Base-by-base conservation (phyloP, 1,140 invertebrate genomes). In the Araneus ventricosus region DNA sequence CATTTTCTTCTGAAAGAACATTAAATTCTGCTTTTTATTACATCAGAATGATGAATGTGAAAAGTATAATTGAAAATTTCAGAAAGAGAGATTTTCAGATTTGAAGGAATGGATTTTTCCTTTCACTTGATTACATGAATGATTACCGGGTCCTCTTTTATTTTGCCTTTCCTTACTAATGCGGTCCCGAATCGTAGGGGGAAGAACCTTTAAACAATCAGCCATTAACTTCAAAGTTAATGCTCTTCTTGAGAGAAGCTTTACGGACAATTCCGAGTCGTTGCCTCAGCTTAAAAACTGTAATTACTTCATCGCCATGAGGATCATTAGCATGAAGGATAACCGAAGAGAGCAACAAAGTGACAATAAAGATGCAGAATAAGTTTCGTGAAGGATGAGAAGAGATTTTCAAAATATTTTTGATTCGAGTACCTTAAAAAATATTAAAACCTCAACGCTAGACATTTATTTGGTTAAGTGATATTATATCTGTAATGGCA, bases 221-320 rank as follows among this genome's bases (percentile, higher is more conserved):
- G 52, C 57, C 84, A 61, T 86, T 86, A 86, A 30, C 84, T 86
- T 86, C 57, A 22, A 34, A 86, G 84, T 61, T 86, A 57, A 86
- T 86, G 84, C 24, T 86, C 57, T 10, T 45, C n/a, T 37, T 34
- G 34, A 86, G 27, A 41, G 39, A 5, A n/a, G 10, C 20, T 45
- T 52, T 82, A 7, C 39, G 41, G 4, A 82, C 79, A 82, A 39
- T 82, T 30, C 22, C 22, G 70, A 75, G 70, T 75, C 70, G 30
- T 82, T 82, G 37, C 41, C 39, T 45, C 24, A 20, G 17, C 75
- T 39, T 80, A 80, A 82, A 52, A 41, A 82, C 80, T n/a, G 80
- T 52, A 82, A 82, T 82, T 82, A 82, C 80, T 82, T 45, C 80
- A 52, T 82, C 80, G 39, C 41, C 37, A 27, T 82, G 37, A 24